Evolutionary conservation across 2,888 invertebrate genomes (phyloP), one percentile per base, ranked within the genome.

Genomic region (Dorcus hopei): DNA sequence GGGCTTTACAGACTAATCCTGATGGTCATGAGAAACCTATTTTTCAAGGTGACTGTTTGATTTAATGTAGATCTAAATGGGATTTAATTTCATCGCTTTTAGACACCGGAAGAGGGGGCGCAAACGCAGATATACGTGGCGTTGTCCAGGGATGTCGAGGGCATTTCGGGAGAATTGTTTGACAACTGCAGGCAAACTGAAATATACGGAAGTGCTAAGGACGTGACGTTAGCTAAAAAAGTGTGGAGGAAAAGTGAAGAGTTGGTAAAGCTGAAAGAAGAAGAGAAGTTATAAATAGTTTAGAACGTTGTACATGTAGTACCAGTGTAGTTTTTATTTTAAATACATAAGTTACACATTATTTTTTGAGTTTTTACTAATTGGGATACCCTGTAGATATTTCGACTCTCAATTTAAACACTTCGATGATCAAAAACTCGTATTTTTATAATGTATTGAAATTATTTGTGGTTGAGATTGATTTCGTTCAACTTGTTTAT

Each of bases 221-320:
- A 90, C 72, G 82, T 84, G 77, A 84, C 82, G 0, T 85, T 86
- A 54, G 91, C 88, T 7, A 85, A 85, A 67, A 89, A 89, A 70
- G 78, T 95, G 47, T 96, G 95, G 95, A 89, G 91, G 70, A 82
- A 89, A 59, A 91, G 92, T 38, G 88, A 90, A 68, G 83, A 85
- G 62, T 77, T 93, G 60, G 54, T 47, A 3, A 45, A 47, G 39
- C 9, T 54, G 8, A 47, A 11, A n/a, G 48, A 54, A 26, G 47
- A 47, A 7, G 54, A 54, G 38, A 54, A 54, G 45, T 38, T 54
- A 48, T 38, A 50, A n/a, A 51, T 19, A 19, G n/a, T n/a, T n/a
- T n/a, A n/a, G n/a, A n/a, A n/a, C n/a, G n/a, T n/a, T 19, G 3
- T 19, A 3, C 2, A 19, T 19, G 3, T 2, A 19, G 19, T 2